Conservation (phyloP, 2,888 invertebrate species). For the Carterocephalus palaemon region DNA sequence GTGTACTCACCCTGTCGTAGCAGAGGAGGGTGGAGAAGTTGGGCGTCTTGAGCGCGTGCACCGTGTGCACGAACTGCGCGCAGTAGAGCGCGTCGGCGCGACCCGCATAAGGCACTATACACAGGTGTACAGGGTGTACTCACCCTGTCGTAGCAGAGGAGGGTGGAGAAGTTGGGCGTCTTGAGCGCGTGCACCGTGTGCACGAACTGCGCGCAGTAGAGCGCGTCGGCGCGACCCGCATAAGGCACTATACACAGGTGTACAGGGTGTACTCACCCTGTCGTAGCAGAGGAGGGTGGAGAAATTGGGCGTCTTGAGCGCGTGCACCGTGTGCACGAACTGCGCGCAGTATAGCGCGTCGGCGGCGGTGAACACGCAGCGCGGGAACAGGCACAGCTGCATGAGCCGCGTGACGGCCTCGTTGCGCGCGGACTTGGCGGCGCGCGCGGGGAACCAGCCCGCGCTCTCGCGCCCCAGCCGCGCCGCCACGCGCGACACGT, state of each 20-base stretch:
- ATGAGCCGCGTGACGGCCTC: conserved; percentile 98
- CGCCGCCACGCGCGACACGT: conserved; percentile 91
- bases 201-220: no score
- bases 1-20: no score
- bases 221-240: no score
- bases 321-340: conserved; percentile 97
- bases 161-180: conserved; percentile 97
- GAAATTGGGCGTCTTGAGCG: conserved; percentile 96
- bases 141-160: conserved; percentile 98
- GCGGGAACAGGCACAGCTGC: conserved; percentile 97
- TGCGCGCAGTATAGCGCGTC: conserved; percentile 98
- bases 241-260: no score
- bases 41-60: no score
- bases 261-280: conserved; percentile 92
- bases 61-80: no score
- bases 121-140: no score
- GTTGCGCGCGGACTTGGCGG: conserved; percentile 93
- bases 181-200: conserved; percentile 96
- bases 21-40: no score
- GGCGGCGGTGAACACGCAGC: conserved; percentile 96
- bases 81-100: no score
- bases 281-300: conserved; percentile 98
- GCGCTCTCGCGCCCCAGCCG: conserved; percentile 87
- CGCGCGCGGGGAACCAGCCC: conserved; percentile 91
- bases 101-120: no score